Percentiles rank a stretch among this genome's conserved stretches.
Evolutionary conservation across 2,797 vertebrate species (phyloP).

Genomic region (Protonibea diacanthus): DNA sequence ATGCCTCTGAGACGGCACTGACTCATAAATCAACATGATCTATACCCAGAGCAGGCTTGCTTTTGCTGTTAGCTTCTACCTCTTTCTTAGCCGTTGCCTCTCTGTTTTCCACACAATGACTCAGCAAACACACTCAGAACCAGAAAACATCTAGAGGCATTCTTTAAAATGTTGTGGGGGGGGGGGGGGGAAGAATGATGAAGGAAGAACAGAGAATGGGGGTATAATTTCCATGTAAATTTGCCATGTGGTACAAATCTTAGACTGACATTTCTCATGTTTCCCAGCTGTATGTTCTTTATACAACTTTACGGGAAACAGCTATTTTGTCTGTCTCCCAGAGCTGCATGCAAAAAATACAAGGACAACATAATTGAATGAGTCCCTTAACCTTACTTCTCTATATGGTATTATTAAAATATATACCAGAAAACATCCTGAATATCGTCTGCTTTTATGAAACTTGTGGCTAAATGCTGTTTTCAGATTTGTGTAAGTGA

Average conservation of each 20-base stretch:
- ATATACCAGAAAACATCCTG: neutral
- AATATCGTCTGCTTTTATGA: neutral
- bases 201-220: slow-evolving; percentile 44
- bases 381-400: neutral
- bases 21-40: slow-evolving; percentile 73
- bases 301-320: slow-evolving; percentile 59
- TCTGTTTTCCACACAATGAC: slow-evolving; percentile 62
- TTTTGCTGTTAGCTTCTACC: slow-evolving; percentile 44
- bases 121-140: slow-evolving; percentile 58
- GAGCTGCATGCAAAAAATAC: slow-evolving; percentile 28
- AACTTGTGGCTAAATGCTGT: neutral
- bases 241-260: slow-evolving; percentile 78
- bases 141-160: slow-evolving; percentile 35
- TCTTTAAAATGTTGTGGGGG: slow-evolving; percentile 27
- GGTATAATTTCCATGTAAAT: slow-evolving; percentile 70
- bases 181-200: neutral
- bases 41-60: slow-evolving; percentile 50
- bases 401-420: neutral
- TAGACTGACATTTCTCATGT: slow-evolving; percentile 64
- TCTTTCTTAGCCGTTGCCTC: slow-evolving; percentile 31
- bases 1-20: slow-evolving; percentile 52
- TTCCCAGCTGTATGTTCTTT: slow-evolving; percentile 64
- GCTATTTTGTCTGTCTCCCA: slow-evolving; percentile 5
- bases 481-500: neutral
- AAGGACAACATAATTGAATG: slow-evolving; percentile 6